Evolutionary conservation across 2,113 vertebrate genomes (phyloP).

Genomic region (Perognathus longimembris): DNA sequence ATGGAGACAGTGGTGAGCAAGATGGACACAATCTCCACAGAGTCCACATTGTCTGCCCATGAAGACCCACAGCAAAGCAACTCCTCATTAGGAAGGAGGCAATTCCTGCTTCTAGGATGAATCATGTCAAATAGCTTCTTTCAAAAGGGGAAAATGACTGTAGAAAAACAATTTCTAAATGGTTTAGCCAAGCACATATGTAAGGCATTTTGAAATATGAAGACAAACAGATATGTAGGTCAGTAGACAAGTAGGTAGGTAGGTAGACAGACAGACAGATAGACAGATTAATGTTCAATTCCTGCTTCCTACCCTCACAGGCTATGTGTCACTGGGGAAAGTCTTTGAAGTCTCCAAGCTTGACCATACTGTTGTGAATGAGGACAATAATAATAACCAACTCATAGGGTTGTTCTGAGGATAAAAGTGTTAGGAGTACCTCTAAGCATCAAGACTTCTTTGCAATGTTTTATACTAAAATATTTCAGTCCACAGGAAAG

Average conservation of each 20-base stretch:
- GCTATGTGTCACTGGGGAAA: not conserved
- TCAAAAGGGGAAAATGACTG: not conserved
- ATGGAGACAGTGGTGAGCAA: not conserved
- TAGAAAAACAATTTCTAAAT: not conserved
- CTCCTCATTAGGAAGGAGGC: not conserved
- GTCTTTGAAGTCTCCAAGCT: not conserved
- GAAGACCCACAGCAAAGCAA: not conserved
- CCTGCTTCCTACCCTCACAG: not conserved
- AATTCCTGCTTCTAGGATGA: not conserved
- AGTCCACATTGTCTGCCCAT: too few species aligned
- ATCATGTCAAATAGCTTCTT: not conserved
- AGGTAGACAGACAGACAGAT: not conserved
- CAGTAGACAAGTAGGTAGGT: too few species aligned
- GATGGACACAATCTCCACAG: not conserved
- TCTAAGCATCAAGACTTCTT: not conserved
- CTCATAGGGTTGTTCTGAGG: not conserved
- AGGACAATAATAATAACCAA: not conserved
- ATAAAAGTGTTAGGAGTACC: not conserved
- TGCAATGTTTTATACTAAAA: constrained; percentile 6
- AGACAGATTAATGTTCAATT: not conserved
- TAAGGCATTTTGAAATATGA: not conserved
- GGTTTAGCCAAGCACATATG: not conserved
- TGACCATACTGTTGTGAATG: not conserved
- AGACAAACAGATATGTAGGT: too few species aligned
- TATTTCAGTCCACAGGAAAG: not conserved